phyloP scores from a whole-genome alignment of 2,113 vertebrate genomes.

The Ailurus styani region DNA sequence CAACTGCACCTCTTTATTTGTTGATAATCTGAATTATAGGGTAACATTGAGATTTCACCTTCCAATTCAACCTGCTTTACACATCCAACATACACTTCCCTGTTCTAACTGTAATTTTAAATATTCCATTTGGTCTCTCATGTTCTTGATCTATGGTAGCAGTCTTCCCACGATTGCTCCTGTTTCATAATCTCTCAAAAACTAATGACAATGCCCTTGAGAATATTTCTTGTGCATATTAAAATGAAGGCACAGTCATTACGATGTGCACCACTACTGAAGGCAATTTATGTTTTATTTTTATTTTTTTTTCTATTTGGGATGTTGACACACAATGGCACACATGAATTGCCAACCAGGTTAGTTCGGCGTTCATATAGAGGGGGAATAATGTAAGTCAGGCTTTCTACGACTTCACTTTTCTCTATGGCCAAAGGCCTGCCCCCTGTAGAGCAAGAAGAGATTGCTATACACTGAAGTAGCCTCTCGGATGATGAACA shows the following conservation, averaged over 20 bases:
- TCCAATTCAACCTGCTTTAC: background rate
- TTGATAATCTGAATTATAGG: background rate
- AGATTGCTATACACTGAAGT: accelerated
- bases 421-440: accelerated
- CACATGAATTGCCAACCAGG: background rate
- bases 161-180: background rate
- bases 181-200: background rate
- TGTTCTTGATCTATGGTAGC: background rate
- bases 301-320: accelerated
- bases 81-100: accelerated
- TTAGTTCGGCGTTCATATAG: no score
- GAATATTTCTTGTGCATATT: accelerated
- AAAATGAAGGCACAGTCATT: accelerated
- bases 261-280: accelerated
- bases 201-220: background rate
- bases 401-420: background rate
- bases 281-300: no score
- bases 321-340: no score
- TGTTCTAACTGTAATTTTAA: background rate
- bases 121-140: background rate
- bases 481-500: accelerated
- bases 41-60: background rate
- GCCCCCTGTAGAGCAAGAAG: accelerated
- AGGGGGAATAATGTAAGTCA: no score
- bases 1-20: background rate